Conservation (phyloP, 92 coral and sea anemone species). For the Parazoanthus darwini region DNA sequence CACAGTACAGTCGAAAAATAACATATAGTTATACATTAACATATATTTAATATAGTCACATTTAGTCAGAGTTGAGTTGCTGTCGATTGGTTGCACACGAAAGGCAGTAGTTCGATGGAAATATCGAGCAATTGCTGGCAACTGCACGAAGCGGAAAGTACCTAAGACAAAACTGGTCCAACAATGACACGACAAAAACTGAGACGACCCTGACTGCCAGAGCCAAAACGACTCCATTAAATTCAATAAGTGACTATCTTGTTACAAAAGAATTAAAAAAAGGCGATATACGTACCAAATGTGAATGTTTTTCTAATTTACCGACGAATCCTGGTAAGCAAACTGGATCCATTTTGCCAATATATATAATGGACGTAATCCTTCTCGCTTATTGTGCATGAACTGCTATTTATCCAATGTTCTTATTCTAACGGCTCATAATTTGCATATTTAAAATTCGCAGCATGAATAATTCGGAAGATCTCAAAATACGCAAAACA, state of each 20-base stretch:
- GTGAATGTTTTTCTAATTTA: neutral
- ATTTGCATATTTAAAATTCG: slow-evolving; percentile 12
- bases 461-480: neutral
- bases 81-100: neutral
- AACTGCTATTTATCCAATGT: slow-evolving; percentile 14
- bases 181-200: neutral
- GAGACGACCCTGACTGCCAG: neutral
- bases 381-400: neutral
- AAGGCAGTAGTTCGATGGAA: neutral
- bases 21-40: no score
- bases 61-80: neutral
- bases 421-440: neutral
- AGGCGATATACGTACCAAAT: slow-evolving; percentile 5
- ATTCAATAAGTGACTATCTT: neutral
- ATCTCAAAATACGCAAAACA: neutral
- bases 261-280: no score
- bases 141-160: neutral
- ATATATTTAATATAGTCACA: no score
- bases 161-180: neutral
- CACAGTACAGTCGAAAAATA: neutral
- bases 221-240: neutral
- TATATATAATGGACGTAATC: neutral
- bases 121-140: neutral
- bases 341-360: neutral
- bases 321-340: neutral